Conservation (phyloP, 2,888 invertebrate species). For the Fabriciana adippe region DNA sequence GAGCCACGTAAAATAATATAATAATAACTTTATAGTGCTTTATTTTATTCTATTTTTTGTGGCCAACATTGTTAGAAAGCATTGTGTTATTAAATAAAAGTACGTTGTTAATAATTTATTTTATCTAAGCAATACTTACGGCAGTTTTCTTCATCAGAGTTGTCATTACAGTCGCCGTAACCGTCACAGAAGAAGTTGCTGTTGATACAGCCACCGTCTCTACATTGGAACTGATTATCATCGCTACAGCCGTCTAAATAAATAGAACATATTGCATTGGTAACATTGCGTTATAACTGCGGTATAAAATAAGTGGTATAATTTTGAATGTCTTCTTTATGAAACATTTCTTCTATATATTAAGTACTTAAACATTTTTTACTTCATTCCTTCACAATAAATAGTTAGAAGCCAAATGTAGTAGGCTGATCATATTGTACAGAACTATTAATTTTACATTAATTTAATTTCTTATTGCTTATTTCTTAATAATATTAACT, state of each 20-base stretch:
- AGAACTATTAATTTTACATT: no score
- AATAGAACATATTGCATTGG: neutral
- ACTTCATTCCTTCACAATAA: neutral
- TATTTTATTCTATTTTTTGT: conserved; percentile 11
- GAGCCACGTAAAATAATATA: conserved; percentile 22
- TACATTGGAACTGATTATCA: conserved; percentile 54
- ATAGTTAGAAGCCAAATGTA: neutral
- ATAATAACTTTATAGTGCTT: conserved; percentile 11
- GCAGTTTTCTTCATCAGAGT: conserved; percentile 84
- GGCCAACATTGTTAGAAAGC: conserved; percentile 15
- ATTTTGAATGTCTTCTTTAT: no score
- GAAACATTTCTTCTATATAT: no score
- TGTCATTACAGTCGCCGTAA: conserved; percentile 81
- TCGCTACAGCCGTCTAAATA: conserved; percentile 52
- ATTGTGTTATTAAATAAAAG: neutral
- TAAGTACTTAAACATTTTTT: neutral
- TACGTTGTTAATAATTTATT: neutral
- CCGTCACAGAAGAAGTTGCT: conserved; percentile 84
- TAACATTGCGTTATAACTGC: neutral
- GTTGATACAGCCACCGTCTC: conserved; percentile 83
- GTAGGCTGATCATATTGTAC: no score
- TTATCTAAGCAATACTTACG: conserved; percentile 56
- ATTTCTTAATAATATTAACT: conserved; percentile 31
- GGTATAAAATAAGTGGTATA: neutral
- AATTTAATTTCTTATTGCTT: neutral